Percentiles rank a stretch among this genome's conserved stretches.
Conservation (phyloP, 2,113 vertebrate species). For the Ia io region DNA sequence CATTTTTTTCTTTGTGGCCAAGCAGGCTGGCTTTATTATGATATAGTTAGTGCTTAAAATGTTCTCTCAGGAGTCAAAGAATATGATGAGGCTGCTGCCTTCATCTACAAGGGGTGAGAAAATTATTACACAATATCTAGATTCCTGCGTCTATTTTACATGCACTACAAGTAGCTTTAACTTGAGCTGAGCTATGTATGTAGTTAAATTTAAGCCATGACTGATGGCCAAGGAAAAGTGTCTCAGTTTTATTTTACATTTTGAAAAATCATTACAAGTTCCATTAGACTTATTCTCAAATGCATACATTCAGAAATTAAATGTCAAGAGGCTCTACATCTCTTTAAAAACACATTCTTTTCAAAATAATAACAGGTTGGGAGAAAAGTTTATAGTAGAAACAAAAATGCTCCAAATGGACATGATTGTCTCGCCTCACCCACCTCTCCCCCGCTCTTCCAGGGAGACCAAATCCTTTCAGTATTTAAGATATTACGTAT, state of each 20-base stretch:
- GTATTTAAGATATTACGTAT: background rate
- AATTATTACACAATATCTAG: background rate
- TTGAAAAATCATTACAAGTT: background rate
- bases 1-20: background rate
- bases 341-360: slow-evolving; percentile 38
- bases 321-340: slow-evolving; percentile 19
- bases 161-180: background rate
- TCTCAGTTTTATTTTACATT: background rate
- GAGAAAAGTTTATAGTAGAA: background rate
- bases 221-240: background rate
- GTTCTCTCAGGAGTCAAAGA: background rate
- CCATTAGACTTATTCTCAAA: slow-evolving; percentile 32
- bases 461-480: background rate
- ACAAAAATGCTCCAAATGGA: background rate
- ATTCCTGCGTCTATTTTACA: background rate
- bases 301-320: slow-evolving; percentile 41
- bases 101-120: background rate
- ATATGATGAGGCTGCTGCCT: background rate
- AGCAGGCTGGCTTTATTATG: background rate
- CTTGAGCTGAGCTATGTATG: background rate
- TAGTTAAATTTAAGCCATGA: background rate
- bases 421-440: background rate
- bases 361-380: background rate
- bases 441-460: background rate
- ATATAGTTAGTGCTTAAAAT: background rate